Evolutionary conservation across 2,888 invertebrate genomes (phyloP).

Genomic region (Leptinotarsa haldemani): DNA sequence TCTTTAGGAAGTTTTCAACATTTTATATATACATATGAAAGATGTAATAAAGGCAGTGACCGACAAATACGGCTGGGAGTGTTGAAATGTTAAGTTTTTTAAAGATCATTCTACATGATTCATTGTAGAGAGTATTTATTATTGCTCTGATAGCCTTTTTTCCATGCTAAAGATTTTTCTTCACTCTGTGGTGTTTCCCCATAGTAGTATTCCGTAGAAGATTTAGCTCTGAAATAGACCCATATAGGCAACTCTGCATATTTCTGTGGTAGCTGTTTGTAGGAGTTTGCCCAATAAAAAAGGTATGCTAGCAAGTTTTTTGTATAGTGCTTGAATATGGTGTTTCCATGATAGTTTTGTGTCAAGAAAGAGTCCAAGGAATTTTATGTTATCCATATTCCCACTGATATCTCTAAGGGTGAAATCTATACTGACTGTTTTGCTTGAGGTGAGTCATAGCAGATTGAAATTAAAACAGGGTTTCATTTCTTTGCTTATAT

Average conservation of each 20-base stretch:
- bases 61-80: not conserved
- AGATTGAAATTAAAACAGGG: slow-evolving; percentile 11
- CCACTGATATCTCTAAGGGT: not conserved
- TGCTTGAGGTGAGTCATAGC: not conserved
- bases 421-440: not conserved
- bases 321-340: too few species aligned
- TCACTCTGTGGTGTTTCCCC: not conserved
- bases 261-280: too few species aligned
- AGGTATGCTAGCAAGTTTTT: too few species aligned
- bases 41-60: not conserved
- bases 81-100: not conserved
- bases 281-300: too few species aligned
- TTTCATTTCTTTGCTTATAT: slow-evolving; percentile 19
- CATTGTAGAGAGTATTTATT: too few species aligned
- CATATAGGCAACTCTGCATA: too few species aligned
- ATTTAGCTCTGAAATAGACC: not conserved
- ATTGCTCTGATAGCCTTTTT: too few species aligned
- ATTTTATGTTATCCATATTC: not conserved
- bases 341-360: too few species aligned
- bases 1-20: too few species aligned
- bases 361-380: too few species aligned
- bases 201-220: not conserved
- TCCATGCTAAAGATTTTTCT: not conserved
- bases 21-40: too few species aligned
- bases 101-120: too few species aligned